phyloP scores from a whole-genome alignment of 2,113 vertebrate species.

The Ochotona princeps region DNA sequence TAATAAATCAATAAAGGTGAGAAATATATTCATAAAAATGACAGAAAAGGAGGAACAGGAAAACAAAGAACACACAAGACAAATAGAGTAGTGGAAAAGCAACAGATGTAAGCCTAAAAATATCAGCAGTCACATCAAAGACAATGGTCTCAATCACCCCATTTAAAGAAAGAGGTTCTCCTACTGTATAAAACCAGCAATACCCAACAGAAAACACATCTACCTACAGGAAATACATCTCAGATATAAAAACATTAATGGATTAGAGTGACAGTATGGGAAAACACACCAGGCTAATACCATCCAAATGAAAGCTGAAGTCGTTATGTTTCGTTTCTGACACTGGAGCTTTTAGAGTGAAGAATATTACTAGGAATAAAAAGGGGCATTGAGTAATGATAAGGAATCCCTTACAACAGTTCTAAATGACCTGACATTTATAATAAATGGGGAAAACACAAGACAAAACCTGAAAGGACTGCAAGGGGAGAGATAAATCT shows the following conservation, averaged over 20 bases:
- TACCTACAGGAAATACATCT: constrained; percentile 11
- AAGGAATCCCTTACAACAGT: constrained; percentile 36
- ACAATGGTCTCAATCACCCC: not conserved
- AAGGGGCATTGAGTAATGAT: constrained; percentile 13
- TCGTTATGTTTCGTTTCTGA: constrained; percentile 32
- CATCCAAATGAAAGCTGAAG: constrained; percentile 46
- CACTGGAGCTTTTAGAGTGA: constrained; percentile 1
- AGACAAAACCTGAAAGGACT: constrained; percentile 31
- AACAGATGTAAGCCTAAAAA: not conserved
- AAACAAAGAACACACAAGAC: not conserved
- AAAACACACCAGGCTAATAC: not conserved
- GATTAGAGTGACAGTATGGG: not conserved
- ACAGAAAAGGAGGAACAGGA: not conserved
- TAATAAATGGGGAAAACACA: constrained; percentile 27
- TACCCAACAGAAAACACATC: not conserved
- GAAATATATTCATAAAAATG: constrained; percentile 4
- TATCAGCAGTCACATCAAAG: not conserved
- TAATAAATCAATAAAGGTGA: not conserved
- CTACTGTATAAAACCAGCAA: not conserved
- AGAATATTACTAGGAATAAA: constrained; percentile 15
- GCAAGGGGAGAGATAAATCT: constrained; percentile 37
- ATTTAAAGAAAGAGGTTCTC: not conserved
- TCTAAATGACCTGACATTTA: constrained; percentile 28
- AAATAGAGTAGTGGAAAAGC: not conserved
- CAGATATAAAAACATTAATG: constrained; percentile 26